These are phyloP conservation scores for Drosophila koepferae DNA, from an alignment of 2,888 invertebrate genomes.

Conservation along the genomic window DNA sequence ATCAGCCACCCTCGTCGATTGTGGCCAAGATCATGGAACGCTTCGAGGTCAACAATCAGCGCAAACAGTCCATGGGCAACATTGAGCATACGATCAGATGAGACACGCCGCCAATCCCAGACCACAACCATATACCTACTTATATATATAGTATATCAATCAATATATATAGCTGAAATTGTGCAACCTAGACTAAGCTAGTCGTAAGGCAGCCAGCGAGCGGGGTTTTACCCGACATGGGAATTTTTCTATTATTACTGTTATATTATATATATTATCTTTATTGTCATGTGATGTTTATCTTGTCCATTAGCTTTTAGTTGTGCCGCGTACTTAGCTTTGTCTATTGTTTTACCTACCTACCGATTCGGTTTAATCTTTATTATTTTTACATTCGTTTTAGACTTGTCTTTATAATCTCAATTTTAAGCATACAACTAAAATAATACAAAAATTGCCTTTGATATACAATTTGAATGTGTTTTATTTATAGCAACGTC, in stretches of 20 bases:
- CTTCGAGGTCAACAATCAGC: constrained; percentile 87
- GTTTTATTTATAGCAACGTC: not conserved
- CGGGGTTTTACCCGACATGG: constrained; percentile 19
- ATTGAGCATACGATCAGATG: constrained; percentile 70
- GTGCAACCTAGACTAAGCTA: constrained; percentile 16
- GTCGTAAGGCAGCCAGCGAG: constrained; percentile 3
- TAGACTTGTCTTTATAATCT: constrained; percentile 18
- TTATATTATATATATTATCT: constrained; percentile 6
- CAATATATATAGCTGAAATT: constrained; percentile 4
- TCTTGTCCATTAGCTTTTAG: constrained; percentile 76
- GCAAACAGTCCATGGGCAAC: constrained; percentile 85
- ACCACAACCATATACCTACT: not conserved
- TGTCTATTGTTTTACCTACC: constrained; percentile 56
- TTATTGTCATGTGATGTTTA: constrained; percentile 60
- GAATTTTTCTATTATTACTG: constrained; percentile 4
- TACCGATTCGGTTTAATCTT: constrained; percentile 22
- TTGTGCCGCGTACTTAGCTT: constrained; percentile 73
- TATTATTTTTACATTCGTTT: constrained; percentile 18
- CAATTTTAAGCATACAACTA: constrained; percentile 38
- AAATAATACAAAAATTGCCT: constrained; percentile 25
- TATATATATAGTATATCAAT: not conserved
- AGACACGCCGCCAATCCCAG: constrained; percentile 8
- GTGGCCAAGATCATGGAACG: constrained; percentile 93
- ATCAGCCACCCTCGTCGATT: constrained; percentile 92
- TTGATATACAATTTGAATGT: not conserved